Percentiles rank a stretch among this genome's conserved stretches.
phyloP scores from a whole-genome alignment of 37 sponge, comb jelly and placozoan species.

The Diacarnus erythraeanus region DNA sequence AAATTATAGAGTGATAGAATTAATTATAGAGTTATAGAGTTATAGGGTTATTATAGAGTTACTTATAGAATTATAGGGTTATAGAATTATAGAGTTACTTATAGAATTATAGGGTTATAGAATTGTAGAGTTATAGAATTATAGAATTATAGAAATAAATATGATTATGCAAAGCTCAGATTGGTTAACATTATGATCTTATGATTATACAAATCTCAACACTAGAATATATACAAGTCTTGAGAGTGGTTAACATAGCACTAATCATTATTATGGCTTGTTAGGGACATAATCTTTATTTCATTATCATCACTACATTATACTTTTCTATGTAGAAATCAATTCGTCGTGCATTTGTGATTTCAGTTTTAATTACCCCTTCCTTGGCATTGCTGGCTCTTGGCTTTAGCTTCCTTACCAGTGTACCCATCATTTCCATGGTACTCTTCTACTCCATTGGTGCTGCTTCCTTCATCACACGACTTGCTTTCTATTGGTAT shows the following conservation, averaged over 20 bases:
- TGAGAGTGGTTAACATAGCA: too few relatives aligned
- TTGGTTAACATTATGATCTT: neutral
- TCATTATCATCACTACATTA: neutral
- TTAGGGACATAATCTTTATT: too few relatives aligned
- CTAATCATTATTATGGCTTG: too few relatives aligned
- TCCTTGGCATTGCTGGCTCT: constrained; percentile 39
- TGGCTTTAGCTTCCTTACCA: constrained; percentile 20
- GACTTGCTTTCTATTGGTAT: neutral
- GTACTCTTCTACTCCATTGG: constrained; percentile 34
- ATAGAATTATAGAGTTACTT: too few relatives aligned
- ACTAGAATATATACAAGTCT: neutral
- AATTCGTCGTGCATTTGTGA: constrained; percentile 2
- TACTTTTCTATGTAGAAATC: constrained; percentile 13
- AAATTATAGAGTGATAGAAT: neutral
- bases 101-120: too few relatives aligned
- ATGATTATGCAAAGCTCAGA: too few relatives aligned
- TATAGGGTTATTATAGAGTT: neutral
- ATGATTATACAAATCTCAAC: neutral
- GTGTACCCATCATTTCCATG: neutral
- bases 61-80: too few relatives aligned
- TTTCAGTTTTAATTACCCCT: constrained; percentile 30
- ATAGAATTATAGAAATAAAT: too few relatives aligned
- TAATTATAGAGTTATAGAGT: neutral
- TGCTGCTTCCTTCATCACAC: neutral
- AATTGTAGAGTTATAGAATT: too few relatives aligned